Evolutionary conservation across 35 echinoderm and acorn worm genomes (phyloP).

Genomic region (Heliocidaris erythrogramma): DNA sequence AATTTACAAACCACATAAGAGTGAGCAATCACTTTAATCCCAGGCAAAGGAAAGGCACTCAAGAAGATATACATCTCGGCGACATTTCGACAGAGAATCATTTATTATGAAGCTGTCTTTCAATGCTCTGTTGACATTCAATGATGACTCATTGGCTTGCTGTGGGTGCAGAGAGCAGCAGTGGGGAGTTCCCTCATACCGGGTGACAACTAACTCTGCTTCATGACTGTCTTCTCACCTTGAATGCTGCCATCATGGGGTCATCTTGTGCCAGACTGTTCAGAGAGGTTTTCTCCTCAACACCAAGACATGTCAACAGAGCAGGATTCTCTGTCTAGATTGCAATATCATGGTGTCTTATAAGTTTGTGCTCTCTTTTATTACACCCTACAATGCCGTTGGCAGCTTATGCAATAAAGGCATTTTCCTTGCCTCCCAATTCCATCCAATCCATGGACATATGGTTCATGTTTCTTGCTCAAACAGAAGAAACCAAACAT

Average conservation of each 20-base stretch:
- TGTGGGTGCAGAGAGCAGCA: neutral
- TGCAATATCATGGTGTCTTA: too few species aligned
- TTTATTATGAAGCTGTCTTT: neutral
- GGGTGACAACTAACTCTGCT: neutral
- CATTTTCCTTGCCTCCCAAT: too few species aligned
- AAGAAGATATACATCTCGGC: neutral
- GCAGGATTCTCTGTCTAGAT: too few species aligned
- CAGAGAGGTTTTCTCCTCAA: too few species aligned
- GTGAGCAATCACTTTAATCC: neutral
- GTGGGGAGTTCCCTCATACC: neutral
- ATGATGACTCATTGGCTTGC: neutral
- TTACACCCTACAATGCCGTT: neutral
- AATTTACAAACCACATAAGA: neutral
- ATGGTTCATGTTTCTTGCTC: too few species aligned
- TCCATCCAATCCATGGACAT: too few species aligned
- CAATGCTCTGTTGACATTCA: constrained; percentile 1
- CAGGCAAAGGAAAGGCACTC: neutral
- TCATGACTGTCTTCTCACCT: neutral
- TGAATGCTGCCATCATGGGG: neutral
- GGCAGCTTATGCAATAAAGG: too few species aligned
- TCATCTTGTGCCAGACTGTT: neutral
- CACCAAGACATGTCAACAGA: too few species aligned
- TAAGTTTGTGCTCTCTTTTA: neutral
- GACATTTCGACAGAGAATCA: neutral
- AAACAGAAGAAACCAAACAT: neutral